phyloP scores from a whole-genome alignment of 2,888 invertebrate genomes.

The Lypha dubia region DNA sequence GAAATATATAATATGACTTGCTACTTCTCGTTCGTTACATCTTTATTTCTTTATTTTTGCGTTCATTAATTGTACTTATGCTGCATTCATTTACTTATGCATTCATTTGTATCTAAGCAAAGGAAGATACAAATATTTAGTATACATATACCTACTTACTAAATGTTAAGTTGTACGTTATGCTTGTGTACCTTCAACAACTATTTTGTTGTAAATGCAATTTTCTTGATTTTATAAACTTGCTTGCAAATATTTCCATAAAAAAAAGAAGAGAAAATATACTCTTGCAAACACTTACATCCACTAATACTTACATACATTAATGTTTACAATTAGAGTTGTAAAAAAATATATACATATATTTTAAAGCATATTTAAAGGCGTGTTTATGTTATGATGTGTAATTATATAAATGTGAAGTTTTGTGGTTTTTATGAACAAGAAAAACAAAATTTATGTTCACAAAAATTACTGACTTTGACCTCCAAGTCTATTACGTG shows the following conservation, averaged over 20 bases:
- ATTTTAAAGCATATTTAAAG: not conserved
- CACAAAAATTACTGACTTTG: no score
- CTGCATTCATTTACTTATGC: conserved; percentile 55
- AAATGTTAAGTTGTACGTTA: conserved; percentile 18
- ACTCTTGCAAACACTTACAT: not conserved
- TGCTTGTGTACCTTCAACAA: conserved; percentile 32
- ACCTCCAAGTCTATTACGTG: no score
- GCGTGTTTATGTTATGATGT: no score
- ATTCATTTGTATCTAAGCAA: conserved; percentile 29
- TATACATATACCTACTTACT: no score
- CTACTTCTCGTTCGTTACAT: conserved; percentile 42
- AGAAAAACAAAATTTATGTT: no score
- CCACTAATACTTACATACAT: not conserved
- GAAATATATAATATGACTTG: conserved; percentile 47
- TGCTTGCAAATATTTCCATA: not conserved
- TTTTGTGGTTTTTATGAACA: no score
- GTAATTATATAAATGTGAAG: no score
- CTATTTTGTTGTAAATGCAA: conserved; percentile 41
- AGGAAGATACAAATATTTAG: conserved; percentile 29
- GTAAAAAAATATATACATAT: no score
- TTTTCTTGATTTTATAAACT: conserved; percentile 56
- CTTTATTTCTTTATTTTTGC: conserved; percentile 15
- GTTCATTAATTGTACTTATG: conserved; percentile 52
- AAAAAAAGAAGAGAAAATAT: not conserved
- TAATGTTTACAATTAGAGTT: conserved; percentile 49